Conservation (phyloP, 2,888 invertebrate species). For the Petrolisthes cinctipes region DNA sequence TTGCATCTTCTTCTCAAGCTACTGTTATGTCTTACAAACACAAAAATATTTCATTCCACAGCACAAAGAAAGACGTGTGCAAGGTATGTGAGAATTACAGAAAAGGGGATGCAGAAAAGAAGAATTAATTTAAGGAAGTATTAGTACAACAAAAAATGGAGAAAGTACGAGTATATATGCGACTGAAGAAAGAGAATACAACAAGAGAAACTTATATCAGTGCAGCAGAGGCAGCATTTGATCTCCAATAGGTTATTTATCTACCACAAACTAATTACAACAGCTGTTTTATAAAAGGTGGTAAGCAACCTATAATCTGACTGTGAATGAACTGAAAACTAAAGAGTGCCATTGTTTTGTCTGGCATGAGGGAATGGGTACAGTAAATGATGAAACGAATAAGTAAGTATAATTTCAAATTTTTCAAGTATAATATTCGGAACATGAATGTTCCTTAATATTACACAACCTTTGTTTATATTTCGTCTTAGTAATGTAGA, state of each 20-base stretch:
- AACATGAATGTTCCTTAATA: no score
- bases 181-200: conserved; percentile 13
- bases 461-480: conserved; percentile 5
- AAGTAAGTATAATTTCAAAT: conserved; percentile 19
- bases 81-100: conserved; percentile 18
- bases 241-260: conserved; percentile 17
- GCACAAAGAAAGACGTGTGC: conserved; percentile 22
- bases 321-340: conserved; percentile 23
- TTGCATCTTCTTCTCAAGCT: conserved; percentile 12
- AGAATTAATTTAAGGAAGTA: conserved; percentile 21
- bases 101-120: conserved; percentile 25
- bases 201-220: conserved; percentile 26
- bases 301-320: conserved; percentile 23
- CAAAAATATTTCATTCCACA: conserved; percentile 24
- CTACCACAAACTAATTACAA: conserved; percentile 26
- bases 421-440: conserved; percentile 19
- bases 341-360: no score
- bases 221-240: conserved; percentile 16
- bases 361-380: conserved; percentile 15
- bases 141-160: conserved; percentile 11
- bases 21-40: background rate
- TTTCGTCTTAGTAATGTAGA: background rate
- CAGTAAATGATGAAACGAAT: conserved; percentile 17
- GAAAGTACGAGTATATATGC: conserved; percentile 4
- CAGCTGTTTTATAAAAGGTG: conserved; percentile 22